Percentiles rank a stretch among this genome's conserved stretches.
Conservation (phyloP, 1,140 invertebrate genomes). For the Bombus consobrinus region DNA sequence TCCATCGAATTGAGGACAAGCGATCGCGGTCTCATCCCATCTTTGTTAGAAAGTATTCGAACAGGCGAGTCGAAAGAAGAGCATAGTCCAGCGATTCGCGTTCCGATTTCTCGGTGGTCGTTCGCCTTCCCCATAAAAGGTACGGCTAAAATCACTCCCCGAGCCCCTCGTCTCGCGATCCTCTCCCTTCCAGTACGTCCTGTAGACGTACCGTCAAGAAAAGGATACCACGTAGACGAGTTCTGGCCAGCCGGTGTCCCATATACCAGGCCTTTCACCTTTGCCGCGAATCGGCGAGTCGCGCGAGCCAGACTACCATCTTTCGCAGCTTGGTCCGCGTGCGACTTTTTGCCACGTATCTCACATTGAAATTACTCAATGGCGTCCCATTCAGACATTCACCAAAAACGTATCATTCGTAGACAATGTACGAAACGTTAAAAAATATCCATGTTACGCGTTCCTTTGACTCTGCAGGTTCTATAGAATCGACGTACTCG, state of each 20-base stretch:
- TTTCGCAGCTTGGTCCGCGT: conserved; percentile 3
- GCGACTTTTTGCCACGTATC: conserved; percentile 7
- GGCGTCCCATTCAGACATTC: too few species aligned
- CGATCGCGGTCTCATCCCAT: conserved; percentile 19
- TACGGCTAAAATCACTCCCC: conserved; percentile 72
- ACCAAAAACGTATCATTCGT: too few species aligned
- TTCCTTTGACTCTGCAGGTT: too few species aligned
- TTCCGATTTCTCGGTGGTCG: conserved; percentile 57
- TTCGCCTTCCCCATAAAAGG: conserved; percentile 75
- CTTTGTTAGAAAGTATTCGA: conserved; percentile 21
- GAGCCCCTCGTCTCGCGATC: conserved; percentile 60
- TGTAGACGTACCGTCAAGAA: conserved; percentile 49
- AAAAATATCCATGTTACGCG: too few species aligned
- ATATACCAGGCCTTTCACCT: conserved; percentile 81
- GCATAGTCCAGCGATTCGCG: conserved; percentile 50
- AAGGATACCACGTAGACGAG: conserved; percentile 76
- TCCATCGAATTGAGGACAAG: not conserved
- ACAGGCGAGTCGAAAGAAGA: conserved; percentile 3
- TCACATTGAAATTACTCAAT: conserved; percentile 6
- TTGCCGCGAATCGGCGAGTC: conserved; percentile 53
- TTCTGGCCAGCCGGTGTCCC: conserved; percentile 74
- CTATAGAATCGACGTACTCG: too few species aligned
- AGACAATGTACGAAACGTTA: too few species aligned
- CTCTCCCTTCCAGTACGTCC: conserved; percentile 1
- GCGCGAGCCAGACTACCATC: conserved; percentile 22